A percentile compares a stretch with the other conserved stretches of the same genome.
phyloP scores from a whole-genome alignment of 1,140 invertebrate species.

The Solenopsis invicta region DNA sequence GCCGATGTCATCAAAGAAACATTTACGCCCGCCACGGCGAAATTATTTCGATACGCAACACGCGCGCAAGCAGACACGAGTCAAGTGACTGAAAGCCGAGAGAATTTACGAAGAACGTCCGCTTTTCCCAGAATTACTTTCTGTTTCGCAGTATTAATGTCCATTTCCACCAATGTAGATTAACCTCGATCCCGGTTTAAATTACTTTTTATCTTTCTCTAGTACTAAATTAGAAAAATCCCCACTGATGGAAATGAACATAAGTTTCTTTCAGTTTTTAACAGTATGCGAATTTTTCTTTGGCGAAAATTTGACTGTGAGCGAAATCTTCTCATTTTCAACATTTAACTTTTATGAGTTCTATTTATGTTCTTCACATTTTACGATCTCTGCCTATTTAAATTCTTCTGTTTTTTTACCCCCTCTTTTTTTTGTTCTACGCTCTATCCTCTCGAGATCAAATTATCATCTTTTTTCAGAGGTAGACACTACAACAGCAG shows the following conservation, averaged over 20 bases:
- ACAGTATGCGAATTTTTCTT: background rate
- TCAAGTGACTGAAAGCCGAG: background rate
- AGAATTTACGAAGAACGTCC: background rate
- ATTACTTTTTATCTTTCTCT: too few relatives aligned
- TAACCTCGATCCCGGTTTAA: too few relatives aligned
- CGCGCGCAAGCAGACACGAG: background rate
- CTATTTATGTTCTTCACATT: background rate
- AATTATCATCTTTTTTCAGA: background rate
- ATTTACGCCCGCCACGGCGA: constrained; percentile 18
- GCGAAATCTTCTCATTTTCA: background rate
- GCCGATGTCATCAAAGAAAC: constrained; percentile 52
- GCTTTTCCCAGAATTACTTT: background rate
- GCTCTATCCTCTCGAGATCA: background rate
- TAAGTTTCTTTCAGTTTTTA: background rate
- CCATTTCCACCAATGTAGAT: too few relatives aligned
- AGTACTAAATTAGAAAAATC: too few relatives aligned
- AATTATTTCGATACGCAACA: constrained; percentile 42
- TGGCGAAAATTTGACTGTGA: background rate
- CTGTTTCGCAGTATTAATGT: background rate
- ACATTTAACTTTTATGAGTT: background rate
- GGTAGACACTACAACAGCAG: background rate
- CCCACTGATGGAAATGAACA: too few relatives aligned
- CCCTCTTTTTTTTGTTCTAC: background rate
- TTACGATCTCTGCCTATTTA: background rate
- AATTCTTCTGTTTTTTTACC: background rate